Percentiles rank a stretch among this genome's conserved stretches.
These are phyloP conservation scores for Australoheros facetus DNA, from an alignment of 2,797 vertebrate species.

Conservation along the genomic window DNA sequence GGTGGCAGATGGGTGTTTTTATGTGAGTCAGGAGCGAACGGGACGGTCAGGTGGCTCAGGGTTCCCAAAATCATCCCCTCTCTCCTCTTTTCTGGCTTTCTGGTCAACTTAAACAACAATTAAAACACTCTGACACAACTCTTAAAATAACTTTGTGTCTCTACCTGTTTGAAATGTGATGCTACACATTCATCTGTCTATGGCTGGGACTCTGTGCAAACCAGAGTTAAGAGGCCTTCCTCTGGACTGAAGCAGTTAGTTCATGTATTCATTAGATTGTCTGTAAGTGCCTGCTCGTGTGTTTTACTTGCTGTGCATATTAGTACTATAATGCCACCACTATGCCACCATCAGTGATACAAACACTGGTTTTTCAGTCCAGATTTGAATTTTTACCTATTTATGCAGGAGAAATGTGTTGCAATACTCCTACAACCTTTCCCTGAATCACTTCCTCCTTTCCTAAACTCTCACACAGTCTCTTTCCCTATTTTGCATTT, in stretches of 20 bases:
- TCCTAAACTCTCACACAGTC: conserved; percentile 21
- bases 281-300: conserved; percentile 44
- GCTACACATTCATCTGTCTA: conserved; percentile 66
- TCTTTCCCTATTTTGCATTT: conserved; percentile 27
- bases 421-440: conserved; percentile 15
- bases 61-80: conserved; percentile 28
- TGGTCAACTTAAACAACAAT: conserved; percentile 30
- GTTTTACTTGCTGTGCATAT: conserved; percentile 28
- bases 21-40: conserved; percentile 5
- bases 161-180: conserved; percentile 39
- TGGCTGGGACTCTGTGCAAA: conserved; percentile 58
- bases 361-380: conserved; percentile 25
- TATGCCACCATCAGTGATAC: conserved; percentile 16
- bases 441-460: conserved; percentile 42
- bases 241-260: conserved; percentile 22
- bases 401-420: conserved; percentile 20
- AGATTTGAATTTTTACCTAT: conserved; percentile 25
- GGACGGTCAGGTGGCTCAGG: conserved; percentile 14
- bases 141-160: conserved; percentile 20
- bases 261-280: conserved; percentile 61
- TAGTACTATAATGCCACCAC: background rate
- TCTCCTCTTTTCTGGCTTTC: conserved; percentile 13
- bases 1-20: conserved; percentile 39
- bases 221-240: conserved; percentile 47
- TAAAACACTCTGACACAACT: conserved; percentile 28